A percentile compares a stretch with the other conserved stretches of the same genome.
Conservation (phyloP, 1,140 invertebrate species). For the Conopomorpha cramerella region DNA sequence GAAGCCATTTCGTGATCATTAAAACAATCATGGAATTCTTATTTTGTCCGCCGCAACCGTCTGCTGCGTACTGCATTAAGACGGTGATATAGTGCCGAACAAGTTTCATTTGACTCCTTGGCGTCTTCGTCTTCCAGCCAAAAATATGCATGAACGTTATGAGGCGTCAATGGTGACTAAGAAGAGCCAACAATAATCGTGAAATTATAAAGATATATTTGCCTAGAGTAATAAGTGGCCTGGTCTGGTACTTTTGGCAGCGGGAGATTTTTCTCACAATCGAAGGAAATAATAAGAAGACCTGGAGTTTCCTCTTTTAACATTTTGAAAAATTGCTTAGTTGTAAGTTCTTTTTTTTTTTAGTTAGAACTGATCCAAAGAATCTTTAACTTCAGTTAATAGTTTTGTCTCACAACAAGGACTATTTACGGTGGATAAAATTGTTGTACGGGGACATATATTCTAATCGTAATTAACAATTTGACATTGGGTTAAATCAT, state of each 20-base stretch:
- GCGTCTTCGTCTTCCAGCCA: constrained; percentile 21
- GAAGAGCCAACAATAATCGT: constrained; percentile 23
- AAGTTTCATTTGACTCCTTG: constrained; percentile 26
- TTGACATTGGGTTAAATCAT: no score
- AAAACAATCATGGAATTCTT: constrained; percentile 8
- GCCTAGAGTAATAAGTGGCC: constrained; percentile 24
- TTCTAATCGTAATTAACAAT: no score
- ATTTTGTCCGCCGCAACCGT: constrained; percentile 10
- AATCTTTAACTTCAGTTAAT: no score
- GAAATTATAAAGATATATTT: constrained; percentile 35
- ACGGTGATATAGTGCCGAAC: constrained; percentile 16
- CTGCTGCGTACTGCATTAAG: constrained; percentile 9
- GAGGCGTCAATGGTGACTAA: constrained; percentile 12
- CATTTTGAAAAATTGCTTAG: constrained; percentile 21
- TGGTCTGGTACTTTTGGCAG: constrained; percentile 29
- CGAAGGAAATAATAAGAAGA: constrained; percentile 19
- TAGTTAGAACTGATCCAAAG: neutral
- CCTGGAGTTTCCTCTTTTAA: constrained; percentile 15
- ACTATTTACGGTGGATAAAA: no score
- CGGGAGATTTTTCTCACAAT: constrained; percentile 35
- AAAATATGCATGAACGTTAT: constrained; percentile 17
- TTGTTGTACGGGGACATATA: no score
- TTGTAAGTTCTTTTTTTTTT: constrained; percentile 11
- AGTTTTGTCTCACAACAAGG: no score
- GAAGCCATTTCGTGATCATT: constrained; percentile 15